Percentiles rank a stretch among this genome's conserved stretches.
Evolutionary conservation across 2,797 vertebrate species (phyloP).

Genomic region (Macropus fuliginosus): DNA sequence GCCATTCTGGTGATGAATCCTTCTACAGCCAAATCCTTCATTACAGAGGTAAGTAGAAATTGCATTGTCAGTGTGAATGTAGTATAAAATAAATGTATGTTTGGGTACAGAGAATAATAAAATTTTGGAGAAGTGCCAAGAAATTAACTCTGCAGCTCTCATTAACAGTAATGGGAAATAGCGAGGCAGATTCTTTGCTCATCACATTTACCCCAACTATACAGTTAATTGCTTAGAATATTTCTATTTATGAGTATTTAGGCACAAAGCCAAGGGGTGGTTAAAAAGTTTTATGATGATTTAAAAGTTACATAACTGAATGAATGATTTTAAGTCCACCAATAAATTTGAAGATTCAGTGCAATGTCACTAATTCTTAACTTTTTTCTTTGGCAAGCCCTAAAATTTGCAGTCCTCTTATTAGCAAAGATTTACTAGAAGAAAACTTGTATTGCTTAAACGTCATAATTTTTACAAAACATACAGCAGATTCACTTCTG

Average conservation of each 20-base stretch:
- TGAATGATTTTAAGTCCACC: slow-evolving; percentile 3
- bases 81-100: slow-evolving; percentile 24
- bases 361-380: slow-evolving; percentile 13
- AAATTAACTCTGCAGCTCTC: slow-evolving; percentile 22
- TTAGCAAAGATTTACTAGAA: slow-evolving; percentile 39
- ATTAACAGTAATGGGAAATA: slow-evolving; percentile 53
- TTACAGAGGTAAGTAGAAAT: slow-evolving; percentile 92
- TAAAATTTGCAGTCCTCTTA: slow-evolving; percentile 30
- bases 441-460: neutral
- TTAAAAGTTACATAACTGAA: slow-evolving; percentile 43
- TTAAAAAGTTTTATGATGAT: slow-evolving; percentile 24
- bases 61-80: neutral
- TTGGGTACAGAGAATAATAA: slow-evolving; percentile 13
- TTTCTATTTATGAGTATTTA: slow-evolving; percentile 8
- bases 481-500: slow-evolving; percentile 2
- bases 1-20: slow-evolving; percentile 98
- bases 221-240: slow-evolving; percentile 56
- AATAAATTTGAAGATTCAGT: slow-evolving; percentile 12
- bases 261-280: slow-evolving; percentile 9
- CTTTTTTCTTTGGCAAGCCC: slow-evolving; percentile 10
- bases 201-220: slow-evolving; percentile 18
- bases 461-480: slow-evolving; percentile 14
- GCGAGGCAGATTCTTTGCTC: slow-evolving; percentile 30
- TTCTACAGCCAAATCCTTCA: slow-evolving; percentile 95
- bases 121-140: slow-evolving; percentile 30